These are phyloP conservation scores for Empis stercorea DNA, from an alignment of 2,888 invertebrate genomes.

Conservation along the genomic window DNA sequence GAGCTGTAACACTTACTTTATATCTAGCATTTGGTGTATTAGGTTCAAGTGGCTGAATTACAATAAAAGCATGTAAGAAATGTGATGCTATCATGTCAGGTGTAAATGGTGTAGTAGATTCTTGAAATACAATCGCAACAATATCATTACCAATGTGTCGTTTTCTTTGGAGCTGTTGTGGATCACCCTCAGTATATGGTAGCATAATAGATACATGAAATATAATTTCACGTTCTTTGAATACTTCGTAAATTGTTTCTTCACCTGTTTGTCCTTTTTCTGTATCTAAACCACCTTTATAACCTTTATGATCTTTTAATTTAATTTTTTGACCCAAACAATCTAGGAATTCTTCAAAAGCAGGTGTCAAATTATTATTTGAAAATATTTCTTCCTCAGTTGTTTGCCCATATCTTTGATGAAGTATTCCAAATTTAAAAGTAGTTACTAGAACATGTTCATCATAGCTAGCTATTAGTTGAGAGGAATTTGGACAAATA, in stretches of 20 bases:
- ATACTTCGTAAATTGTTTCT: constrained; percentile 77
- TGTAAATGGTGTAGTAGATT: constrained; percentile 86
- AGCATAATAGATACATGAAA: constrained; percentile 90
- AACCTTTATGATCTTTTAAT: constrained; percentile 77
- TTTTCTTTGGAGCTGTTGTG: constrained; percentile 86
- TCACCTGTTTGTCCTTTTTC: constrained; percentile 86
- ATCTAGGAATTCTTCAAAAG: constrained; percentile 79
- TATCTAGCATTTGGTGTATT: constrained; percentile 44
- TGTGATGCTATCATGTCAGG: constrained; percentile 95
- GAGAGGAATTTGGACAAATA: constrained; percentile 70
- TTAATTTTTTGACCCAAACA: constrained; percentile 73
- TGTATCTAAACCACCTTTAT: constrained; percentile 87
- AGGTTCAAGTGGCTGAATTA: constrained; percentile 73
- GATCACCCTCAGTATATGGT: constrained; percentile 83
- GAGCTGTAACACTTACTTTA: constrained; percentile 83
- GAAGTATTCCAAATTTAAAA: constrained; percentile 90
- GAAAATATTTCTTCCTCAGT: constrained; percentile 88
- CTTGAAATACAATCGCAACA: constrained; percentile 89
- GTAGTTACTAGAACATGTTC: constrained; percentile 85
- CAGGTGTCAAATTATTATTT: constrained; percentile 68
- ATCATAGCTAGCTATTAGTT: constrained; percentile 78
- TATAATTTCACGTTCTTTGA: constrained; percentile 79
- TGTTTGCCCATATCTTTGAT: constrained; percentile 80
- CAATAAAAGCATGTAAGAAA: constrained; percentile 88
- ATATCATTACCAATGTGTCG: constrained; percentile 93